These are phyloP conservation scores for Rhingia campestris DNA, from an alignment of 2,888 invertebrate species.

Conservation along the genomic window DNA sequence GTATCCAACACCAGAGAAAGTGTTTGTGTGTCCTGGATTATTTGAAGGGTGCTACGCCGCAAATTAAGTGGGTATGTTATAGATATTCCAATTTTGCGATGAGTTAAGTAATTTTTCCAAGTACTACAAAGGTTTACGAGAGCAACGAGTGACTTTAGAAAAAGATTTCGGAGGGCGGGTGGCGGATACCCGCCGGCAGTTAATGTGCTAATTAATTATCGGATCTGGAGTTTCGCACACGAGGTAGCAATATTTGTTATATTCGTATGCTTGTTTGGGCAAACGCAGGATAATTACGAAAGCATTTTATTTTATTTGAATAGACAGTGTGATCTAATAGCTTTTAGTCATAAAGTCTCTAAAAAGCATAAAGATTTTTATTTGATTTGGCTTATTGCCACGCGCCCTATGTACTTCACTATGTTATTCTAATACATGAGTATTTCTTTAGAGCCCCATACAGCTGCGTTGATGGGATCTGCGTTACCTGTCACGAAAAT, in stretches of 20 bases:
- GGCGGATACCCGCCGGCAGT: background rate
- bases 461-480: too few relatives aligned
- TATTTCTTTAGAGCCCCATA: too few relatives aligned
- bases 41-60: constrained; percentile 3
- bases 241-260: constrained; percentile 23
- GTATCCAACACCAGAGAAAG: background rate
- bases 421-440: too few relatives aligned
- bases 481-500: too few relatives aligned
- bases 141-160: background rate
- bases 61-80: constrained; percentile 30
- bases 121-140: constrained; percentile 1
- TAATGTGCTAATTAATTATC: constrained; percentile 36
- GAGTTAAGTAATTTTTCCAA: constrained; percentile 33
- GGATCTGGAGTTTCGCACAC: constrained; percentile 33
- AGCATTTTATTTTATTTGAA: background rate
- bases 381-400: too few relatives aligned
- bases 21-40: background rate
- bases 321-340: too few relatives aligned
- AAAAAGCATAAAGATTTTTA: too few relatives aligned
- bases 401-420: too few relatives aligned
- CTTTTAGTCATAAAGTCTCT: too few relatives aligned
- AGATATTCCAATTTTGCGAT: constrained; percentile 29
- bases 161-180: background rate
- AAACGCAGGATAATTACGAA: constrained; percentile 1
- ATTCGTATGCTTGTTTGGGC: constrained; percentile 15